These are phyloP conservation scores for Cabera pusaria DNA, from an alignment of 2,888 invertebrate genomes.

Conservation along the genomic window DNA sequence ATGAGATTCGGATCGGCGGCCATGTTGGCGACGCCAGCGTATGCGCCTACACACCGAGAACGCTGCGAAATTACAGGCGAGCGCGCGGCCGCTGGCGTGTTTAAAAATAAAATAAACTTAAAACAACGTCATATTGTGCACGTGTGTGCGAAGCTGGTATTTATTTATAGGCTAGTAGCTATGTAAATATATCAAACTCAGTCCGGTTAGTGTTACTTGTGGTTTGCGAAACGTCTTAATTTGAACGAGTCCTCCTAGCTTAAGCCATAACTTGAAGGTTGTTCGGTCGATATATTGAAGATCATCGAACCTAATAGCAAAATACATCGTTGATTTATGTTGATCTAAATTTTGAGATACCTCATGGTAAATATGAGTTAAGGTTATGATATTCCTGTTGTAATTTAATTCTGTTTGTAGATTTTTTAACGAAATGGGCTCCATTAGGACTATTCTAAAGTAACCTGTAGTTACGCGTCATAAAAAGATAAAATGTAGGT, in stretches of 20 bases:
- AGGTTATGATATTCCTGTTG: too few species aligned
- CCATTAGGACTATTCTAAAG: too few species aligned
- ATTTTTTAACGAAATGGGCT: too few species aligned
- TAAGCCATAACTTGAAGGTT: conserved; percentile 10
- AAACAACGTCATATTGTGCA: conserved; percentile 80
- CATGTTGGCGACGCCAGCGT: conserved; percentile 76
- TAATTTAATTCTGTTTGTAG: too few species aligned
- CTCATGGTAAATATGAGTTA: too few species aligned
- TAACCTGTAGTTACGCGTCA: conserved; percentile 3
- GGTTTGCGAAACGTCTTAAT: conserved; percentile 80
- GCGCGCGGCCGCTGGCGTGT: conserved; percentile 69
- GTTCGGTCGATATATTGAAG: too few species aligned
- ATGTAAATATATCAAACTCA: conserved; percentile 76
- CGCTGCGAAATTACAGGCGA: conserved; percentile 80
- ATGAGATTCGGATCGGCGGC: conserved; percentile 61
- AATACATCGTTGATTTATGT: too few species aligned
- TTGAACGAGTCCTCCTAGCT: conserved; percentile 37
- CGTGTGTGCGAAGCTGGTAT: conserved; percentile 79
- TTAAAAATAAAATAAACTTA: conserved; percentile 83
- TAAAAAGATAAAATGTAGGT: conserved; percentile 1
- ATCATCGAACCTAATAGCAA: too few species aligned
- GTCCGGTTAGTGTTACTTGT: conserved; percentile 67
- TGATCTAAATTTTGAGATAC: too few species aligned
- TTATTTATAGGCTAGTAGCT: conserved; percentile 83
- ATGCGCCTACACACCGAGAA: conserved; percentile 79